Evolutionary conservation across 2,888 invertebrate species (phyloP).

Genomic region (Acrobasis suavella): DNA sequence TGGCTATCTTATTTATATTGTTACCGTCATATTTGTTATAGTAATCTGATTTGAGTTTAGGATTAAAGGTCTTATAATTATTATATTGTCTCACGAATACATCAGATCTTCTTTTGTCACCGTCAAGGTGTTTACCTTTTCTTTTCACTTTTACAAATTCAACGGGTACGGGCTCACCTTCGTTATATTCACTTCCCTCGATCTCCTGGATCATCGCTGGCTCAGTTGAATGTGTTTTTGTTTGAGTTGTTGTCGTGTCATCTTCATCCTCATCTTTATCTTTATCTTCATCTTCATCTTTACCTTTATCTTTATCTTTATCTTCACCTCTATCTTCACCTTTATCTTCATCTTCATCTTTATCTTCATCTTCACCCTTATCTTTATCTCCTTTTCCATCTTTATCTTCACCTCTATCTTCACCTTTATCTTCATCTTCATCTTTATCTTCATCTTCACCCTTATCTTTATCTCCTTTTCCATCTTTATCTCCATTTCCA

Average conservation of each 20-base stretch:
- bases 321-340: not conserved
- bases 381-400: not conserved
- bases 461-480: not conserved
- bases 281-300: not conserved
- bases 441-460: not conserved
- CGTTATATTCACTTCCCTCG: too few relatives aligned
- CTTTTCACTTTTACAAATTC: too few relatives aligned
- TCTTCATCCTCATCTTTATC: not conserved
- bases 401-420: not conserved
- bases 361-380: not conserved
- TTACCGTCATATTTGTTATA: not conserved
- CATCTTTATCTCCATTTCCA: not conserved
- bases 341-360: not conserved
- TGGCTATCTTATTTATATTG: not conserved
- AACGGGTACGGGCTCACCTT: too few relatives aligned
- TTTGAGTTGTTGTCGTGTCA: not conserved
- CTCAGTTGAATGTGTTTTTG: not conserved
- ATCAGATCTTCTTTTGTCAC: not conserved
- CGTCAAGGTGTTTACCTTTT: not conserved
- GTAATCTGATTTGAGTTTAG: not conserved
- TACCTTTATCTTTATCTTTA: not conserved
- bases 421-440: not conserved
- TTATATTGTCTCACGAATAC: not conserved
- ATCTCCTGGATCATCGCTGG: too few relatives aligned
- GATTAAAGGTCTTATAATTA: not conserved